These are phyloP conservation scores for Progne subis DNA, from an alignment of 2,113 vertebrate genomes.

Conservation along the genomic window DNA sequence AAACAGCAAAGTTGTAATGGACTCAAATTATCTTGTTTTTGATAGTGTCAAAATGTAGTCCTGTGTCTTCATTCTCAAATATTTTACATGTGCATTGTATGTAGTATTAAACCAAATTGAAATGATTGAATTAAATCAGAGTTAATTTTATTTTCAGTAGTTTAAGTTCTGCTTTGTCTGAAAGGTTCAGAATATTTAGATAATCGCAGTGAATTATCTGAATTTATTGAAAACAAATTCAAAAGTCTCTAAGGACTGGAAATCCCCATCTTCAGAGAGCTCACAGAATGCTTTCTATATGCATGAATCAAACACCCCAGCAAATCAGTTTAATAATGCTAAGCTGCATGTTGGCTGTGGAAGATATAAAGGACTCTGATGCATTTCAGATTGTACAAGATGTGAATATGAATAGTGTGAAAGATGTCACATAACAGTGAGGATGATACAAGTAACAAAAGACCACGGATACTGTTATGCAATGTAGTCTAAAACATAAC, in stretches of 20 bases:
- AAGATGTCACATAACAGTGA: background rate
- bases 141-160: background rate
- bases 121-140: background rate
- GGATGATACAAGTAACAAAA: background rate
- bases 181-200: background rate
- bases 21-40: background rate
- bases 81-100: background rate
- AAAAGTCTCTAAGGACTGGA: background rate
- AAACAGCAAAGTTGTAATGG: background rate
- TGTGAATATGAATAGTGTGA: constrained; percentile 13
- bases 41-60: background rate
- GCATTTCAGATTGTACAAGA: constrained; percentile 14
- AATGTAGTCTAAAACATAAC: background rate
- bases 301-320: background rate
- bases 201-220: background rate
- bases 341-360: background rate
- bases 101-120: background rate
- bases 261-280: background rate
- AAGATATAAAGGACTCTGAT: background rate
- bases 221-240: background rate
- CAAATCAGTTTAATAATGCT: constrained; percentile 27
- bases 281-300: background rate
- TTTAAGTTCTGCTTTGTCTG: background rate
- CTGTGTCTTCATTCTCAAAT: background rate
- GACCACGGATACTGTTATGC: background rate